A percentile compares a stretch with the other conserved stretches of the same genome.
phyloP scores from a whole-genome alignment of 2,888 invertebrate genomes.

The Drosophila rellima region DNA sequence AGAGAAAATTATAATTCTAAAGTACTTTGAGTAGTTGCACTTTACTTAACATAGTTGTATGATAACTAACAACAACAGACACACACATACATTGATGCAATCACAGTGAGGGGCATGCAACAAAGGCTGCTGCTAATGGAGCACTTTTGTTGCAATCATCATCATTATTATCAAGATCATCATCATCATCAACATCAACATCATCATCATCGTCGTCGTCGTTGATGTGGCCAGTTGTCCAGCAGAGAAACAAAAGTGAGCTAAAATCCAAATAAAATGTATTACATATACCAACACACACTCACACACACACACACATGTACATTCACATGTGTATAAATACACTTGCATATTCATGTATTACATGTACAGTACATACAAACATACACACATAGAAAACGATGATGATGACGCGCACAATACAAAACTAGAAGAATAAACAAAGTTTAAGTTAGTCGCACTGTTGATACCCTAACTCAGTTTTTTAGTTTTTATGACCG shows the following conservation, averaged over 20 bases:
- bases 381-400: conserved; percentile 12
- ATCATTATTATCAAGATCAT: too few species aligned
- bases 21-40: neutral
- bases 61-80: conserved; percentile 8
- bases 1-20: too few species aligned
- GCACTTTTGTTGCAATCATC: conserved; percentile 52
- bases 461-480: conserved; percentile 26
- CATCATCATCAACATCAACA: too few species aligned
- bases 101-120: conserved; percentile 3
- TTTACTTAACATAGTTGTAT: neutral
- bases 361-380: conserved; percentile 8
- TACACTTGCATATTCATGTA: conserved; percentile 12
- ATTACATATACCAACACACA: conserved; percentile 27
- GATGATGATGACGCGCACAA: conserved; percentile 32
- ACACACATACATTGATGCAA: neutral
- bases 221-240: conserved; percentile 5
- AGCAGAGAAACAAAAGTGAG: conserved; percentile 42
- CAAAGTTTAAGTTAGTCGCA: neutral
- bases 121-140: conserved; percentile 45
- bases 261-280: conserved; percentile 55
- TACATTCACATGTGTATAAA: conserved; percentile 8
- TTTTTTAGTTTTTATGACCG: too few species aligned
- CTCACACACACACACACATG: conserved; percentile 6
- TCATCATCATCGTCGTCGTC: neutral
- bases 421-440: conserved; percentile 33